Evolutionary conservation across 2,113 vertebrate genomes (phyloP), one percentile per base, ranked within the genome.

Genomic region (Ageneiosus marmoratus): DNA sequence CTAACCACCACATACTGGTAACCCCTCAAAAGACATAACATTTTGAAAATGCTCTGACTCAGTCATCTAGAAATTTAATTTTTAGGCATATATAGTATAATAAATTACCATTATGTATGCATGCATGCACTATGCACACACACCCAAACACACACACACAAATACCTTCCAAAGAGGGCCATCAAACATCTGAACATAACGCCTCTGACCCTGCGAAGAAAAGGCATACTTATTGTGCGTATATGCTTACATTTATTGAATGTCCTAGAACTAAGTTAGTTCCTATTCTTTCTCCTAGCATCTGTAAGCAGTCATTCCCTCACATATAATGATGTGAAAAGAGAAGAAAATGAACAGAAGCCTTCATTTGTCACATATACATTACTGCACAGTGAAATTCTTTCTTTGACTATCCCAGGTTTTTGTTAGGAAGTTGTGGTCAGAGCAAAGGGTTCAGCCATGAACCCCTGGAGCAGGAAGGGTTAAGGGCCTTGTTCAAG

Each of bases 161-260:
- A 50, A 22, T 89, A 99, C 98, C 96, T 99, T 99, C 94, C 95
- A 96, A 1, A 99, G 95, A 32, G 93, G 92, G 27, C 97, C 98
- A 87, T 99, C 96, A 0, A 93, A 96, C 80, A 93, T 92, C 89
- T 92, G 95, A 89, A 97, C 88, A 5, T 93, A 89, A 77, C 93
- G 90, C 89, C 90, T 92, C 91, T 87, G 89, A 77, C 86, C 94
- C 94, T 98, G 96, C 84, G 53, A 81, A 86, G 15, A 69, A 86
- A 85, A 32, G 22, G 13, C 73, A 75, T 24, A 22, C 34, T 5
- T 69, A 24, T 44, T 24, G 20, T 24, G 20, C 12, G 4, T 44
- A 12, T 69, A 13, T 11, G 13, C 34, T 24, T 5, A 24, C 1
- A 44, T 69, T 34, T 24, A 69, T 24, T 44, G 10, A 69, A 37